Evolutionary conservation across 2,113 vertebrate genomes (phyloP).

Genomic region (Xiphorhynchus elegans): DNA sequence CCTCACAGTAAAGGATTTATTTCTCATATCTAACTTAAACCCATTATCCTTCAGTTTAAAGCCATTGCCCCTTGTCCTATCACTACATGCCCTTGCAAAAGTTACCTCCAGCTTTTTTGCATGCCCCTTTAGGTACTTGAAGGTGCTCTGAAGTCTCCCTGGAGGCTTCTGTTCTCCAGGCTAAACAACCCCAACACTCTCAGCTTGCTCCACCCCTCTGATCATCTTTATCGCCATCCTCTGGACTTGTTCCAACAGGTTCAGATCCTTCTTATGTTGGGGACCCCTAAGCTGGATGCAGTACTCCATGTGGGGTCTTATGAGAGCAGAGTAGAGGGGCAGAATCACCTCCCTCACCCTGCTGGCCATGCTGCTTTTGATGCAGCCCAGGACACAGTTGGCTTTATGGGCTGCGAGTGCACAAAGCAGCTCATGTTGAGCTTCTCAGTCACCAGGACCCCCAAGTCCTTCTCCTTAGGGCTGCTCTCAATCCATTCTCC

Average conservation of each 20-base stretch:
- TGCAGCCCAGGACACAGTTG: not conserved
- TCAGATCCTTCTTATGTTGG: not conserved
- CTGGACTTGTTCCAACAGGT: not conserved
- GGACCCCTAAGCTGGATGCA: not conserved
- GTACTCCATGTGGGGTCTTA: not conserved
- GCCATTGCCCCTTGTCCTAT: not conserved
- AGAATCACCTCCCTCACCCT: not conserved
- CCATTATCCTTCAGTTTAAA: not conserved
- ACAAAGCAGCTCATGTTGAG: not conserved
- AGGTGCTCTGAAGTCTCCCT: not conserved
- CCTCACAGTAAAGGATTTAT: not conserved
- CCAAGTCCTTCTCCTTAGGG: not conserved
- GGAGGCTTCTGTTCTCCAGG: not conserved
- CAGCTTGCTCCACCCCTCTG: not conserved
- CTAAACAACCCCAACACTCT: not conserved
- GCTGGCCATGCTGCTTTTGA: not conserved
- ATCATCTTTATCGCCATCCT: not conserved
- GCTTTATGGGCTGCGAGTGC: not conserved
- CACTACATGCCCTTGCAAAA: not conserved
- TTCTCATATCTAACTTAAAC: not conserved
- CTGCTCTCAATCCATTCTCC: not conserved
- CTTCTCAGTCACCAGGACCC: not conserved
- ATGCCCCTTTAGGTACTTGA: not conserved
- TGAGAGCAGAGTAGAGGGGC: not conserved
- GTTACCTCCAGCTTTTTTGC: not conserved